Evolutionary conservation across 2,113 vertebrate genomes (phyloP).

Genomic region (Elephantulus edwardii): DNA sequence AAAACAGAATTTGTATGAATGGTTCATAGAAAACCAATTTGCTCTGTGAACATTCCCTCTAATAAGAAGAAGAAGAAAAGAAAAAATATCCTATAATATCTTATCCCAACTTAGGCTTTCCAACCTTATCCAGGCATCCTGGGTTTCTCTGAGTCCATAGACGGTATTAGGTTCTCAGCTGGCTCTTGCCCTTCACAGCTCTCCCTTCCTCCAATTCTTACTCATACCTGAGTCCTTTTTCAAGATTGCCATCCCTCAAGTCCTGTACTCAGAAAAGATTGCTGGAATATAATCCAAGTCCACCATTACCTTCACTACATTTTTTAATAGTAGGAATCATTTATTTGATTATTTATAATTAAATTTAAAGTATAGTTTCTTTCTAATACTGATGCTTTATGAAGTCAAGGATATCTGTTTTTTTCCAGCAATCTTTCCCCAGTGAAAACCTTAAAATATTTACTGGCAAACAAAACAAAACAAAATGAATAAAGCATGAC

Average conservation of each 20-base stretch:
- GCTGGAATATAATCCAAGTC: neutral
- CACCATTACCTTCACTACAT: neutral
- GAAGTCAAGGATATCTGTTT: neutral
- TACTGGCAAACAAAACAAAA: neutral
- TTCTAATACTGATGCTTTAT: neutral
- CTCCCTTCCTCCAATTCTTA: neutral
- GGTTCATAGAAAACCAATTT: too few relatives aligned
- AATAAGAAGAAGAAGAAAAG: too few relatives aligned
- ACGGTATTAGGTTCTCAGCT: neutral
- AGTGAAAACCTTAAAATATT: neutral
- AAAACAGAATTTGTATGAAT: too few relatives aligned
- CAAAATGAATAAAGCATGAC: neutral
- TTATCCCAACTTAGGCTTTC: too few relatives aligned
- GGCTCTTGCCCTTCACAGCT: neutral
- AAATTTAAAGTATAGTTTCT: slow-evolving; percentile 1
- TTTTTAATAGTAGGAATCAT: neutral
- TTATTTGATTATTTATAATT: neutral
- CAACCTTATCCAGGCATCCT: neutral
- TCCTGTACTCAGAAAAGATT: neutral
- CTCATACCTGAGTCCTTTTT: slow-evolving; percentile 5
- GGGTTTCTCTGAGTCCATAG: neutral
- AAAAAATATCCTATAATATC: too few relatives aligned
- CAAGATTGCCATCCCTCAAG: neutral
- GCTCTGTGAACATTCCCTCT: too few relatives aligned
- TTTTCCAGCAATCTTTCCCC: neutral